Evolutionary conservation across 2,888 invertebrate genomes (phyloP), one percentile per base, ranked within the genome.

Genomic region (Podotricha telesiphe): DNA sequence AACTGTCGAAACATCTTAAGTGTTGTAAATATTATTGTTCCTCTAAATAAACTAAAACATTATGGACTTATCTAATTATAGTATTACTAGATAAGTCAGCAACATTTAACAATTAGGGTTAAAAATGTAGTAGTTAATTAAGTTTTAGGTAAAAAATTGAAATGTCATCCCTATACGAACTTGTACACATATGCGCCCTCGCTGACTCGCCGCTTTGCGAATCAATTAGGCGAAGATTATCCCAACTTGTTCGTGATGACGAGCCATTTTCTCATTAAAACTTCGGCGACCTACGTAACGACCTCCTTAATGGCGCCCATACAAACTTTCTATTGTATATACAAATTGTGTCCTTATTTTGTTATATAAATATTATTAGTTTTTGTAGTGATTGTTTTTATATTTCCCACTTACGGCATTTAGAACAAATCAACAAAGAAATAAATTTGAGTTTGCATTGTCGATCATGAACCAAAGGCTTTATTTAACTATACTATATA

Each of bases 181-280:
- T 50, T 55, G 11, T 37, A 17, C 40, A 34, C 37, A 64, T 51
- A 47, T 59, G 59, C 2, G 28, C 53, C 42, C 62, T 47, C 20
- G 74, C 69, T 80, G 81, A 82, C 75, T 82, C 80, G 78, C 72
- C 82, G 77, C 75, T 82, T 80, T 74, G 76, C 74, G 78, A 87
- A 87, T 87, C 87, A 87, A 89, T 88, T 88, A 87, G 80, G 77
- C 74, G 73, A 76, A 82, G 84, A 85, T 85, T 77, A 77, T 72
- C 72, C 69, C 55, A 74, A 69, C 55, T 70, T 74, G 74, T 73
- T 76, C 80, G 78, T 77, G 82, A 80, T 79, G 76, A 75, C 76
- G 74, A 75, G 76, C 77, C 78, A 79, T 80, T 80, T 78, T 83
- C 85, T 87, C 85, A 87, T 88, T 87, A 87, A 87, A 88, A 88